phyloP scores from a whole-genome alignment of 1,140 invertebrate genomes.

The Papilio helenus region DNA sequence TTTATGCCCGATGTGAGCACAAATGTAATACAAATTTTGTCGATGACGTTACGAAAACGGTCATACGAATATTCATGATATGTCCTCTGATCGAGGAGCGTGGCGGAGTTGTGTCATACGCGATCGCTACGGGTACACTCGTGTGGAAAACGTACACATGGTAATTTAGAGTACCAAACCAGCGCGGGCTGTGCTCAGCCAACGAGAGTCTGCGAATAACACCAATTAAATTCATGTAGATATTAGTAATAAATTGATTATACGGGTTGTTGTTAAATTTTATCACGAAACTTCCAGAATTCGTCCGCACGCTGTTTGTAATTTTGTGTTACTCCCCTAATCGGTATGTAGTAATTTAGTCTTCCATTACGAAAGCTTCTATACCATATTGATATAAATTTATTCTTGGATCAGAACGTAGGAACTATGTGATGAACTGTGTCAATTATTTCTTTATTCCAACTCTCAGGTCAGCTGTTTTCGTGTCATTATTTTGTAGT shows the following conservation, averaged over 20 bases:
- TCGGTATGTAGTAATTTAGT: constrained; percentile 58
- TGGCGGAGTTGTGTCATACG: not conserved
- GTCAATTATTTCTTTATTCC: constrained; percentile 80
- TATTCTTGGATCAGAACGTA: constrained; percentile 72
- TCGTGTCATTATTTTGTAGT: constrained; percentile 52
- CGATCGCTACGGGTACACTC: constrained; percentile 1
- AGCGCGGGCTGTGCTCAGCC: constrained; percentile 42
- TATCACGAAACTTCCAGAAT: constrained; percentile 57
- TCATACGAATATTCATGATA: too few species aligned
- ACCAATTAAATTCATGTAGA: constrained; percentile 71
- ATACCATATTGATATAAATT: constrained; percentile 56
- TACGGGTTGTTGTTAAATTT: constrained; percentile 64
- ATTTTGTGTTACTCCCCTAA: constrained; percentile 46
- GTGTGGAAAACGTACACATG: constrained; percentile 14
- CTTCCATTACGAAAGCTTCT: constrained; percentile 70
- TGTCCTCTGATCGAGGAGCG: not conserved
- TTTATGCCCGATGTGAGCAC: too few species aligned
- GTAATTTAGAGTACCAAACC: constrained; percentile 44
- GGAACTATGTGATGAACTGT: constrained; percentile 81
- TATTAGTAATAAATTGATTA: constrained; percentile 62
- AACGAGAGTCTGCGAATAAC: constrained; percentile 61
- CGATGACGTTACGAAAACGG: too few species aligned
- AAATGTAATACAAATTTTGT: too few species aligned
- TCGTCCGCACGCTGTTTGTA: constrained; percentile 57
- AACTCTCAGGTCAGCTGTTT: constrained; percentile 59